Evolutionary conservation across 2,113 vertebrate genomes (phyloP), one percentile per base, ranked within the genome.

Genomic region (Erythrocercus mccallii): DNA sequence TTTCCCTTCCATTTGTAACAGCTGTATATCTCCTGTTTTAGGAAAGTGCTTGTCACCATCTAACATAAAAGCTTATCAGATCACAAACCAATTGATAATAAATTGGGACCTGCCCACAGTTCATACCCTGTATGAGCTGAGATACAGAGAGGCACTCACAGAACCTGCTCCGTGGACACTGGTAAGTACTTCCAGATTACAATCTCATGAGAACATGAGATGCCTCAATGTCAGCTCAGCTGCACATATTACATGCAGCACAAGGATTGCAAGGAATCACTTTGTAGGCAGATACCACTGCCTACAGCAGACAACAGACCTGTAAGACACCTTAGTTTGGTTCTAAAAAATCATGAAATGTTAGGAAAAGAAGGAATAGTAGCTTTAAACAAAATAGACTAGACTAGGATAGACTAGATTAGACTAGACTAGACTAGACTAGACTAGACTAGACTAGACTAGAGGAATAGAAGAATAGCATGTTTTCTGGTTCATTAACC

Each of bases 31-130:
- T 16, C 40, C 15, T 50, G 84, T 92, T 96, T 88, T 79, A 97
- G 97, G 80, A 44, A 96, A 94, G 48, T 96, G 97, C 38, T 62
- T 53, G 44, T 72, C 86, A 77, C 81, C 94, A 20, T 79, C 68
- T 80, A 91, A 81, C 22, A 73, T 97, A 92, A 91, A 56, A 12
- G 84, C 83, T 82, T 28, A 96, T 35, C 96, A 97, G 88, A 92
- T 95, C 54, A 53, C 51, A 94, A 81, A 86, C 24, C 66, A 76
- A 8, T 9, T 96, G 73, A 81, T 91, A 79, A 62, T 96, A 56
- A 84, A 77, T 30, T 97, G 97, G 96, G 83, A 95, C 24, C 33
- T 45, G 27, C 61, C 93, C n/a, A 22, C 31, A 45, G 65, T 17
- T 58, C 33, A 71, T 56, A 47, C 28, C 24, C 4, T 9, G 0